Conservation (phyloP, 2,113 vertebrate species). For the Psammodynastes pulverulentus region DNA sequence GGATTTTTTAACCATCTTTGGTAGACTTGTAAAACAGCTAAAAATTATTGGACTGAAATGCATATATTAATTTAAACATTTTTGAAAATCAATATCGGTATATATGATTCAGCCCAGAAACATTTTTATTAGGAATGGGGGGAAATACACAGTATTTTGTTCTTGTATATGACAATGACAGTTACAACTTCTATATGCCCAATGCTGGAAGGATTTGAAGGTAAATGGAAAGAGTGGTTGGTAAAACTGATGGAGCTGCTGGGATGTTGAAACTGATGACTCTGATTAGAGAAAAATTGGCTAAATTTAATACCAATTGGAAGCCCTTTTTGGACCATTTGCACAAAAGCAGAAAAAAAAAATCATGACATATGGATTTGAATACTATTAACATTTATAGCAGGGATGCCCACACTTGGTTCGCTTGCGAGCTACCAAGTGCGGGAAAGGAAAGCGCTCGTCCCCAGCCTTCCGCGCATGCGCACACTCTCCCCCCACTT, state of each 20-base stretch:
- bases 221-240: not conserved
- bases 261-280: not conserved
- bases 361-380: not conserved
- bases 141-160: not conserved
- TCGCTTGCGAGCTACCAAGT: too few species aligned
- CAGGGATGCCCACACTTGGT: too few species aligned
- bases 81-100: not conserved
- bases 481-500: too few species aligned
- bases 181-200: not conserved
- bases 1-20: not conserved
- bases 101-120: not conserved
- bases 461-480: too few species aligned
- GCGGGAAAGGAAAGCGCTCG: too few species aligned
- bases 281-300: not conserved
- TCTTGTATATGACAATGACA: not conserved
- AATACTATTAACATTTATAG: not conserved
- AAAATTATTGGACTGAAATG: too few species aligned
- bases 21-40: too few species aligned
- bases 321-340: not conserved
- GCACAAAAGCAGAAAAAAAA: not conserved
- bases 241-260: not conserved
- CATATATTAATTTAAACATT: too few species aligned
- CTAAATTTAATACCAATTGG: not conserved
- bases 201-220: not conserved
- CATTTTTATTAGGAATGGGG: not conserved